Percentiles rank a stretch among this genome's conserved stretches.
Conservation (phyloP, 2,888 invertebrate species). For the Macrosiphum euphorbiae region DNA sequence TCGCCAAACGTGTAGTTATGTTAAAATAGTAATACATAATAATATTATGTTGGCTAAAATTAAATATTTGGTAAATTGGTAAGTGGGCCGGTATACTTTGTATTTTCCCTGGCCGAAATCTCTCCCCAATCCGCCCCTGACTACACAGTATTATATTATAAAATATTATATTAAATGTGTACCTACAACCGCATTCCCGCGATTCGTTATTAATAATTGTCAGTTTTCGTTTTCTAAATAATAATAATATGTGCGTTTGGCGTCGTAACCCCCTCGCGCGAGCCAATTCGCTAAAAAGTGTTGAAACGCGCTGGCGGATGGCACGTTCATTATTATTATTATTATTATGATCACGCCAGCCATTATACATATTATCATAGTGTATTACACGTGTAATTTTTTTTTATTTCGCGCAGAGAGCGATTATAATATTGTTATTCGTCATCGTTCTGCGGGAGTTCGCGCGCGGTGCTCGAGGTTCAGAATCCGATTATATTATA, state of each 20-base stretch:
- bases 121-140: too few relatives aligned
- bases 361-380: too few relatives aligned
- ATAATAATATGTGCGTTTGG: neutral
- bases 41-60: too few relatives aligned
- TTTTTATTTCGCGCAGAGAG: neutral
- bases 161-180: neutral
- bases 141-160: neutral
- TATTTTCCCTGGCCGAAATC: too few relatives aligned
- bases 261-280: neutral
- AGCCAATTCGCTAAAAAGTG: neutral
- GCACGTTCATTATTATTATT: neutral
- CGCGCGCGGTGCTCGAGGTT: neutral
- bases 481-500: neutral
- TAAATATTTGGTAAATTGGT: too few relatives aligned
- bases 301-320: neutral
- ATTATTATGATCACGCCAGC: too few relatives aligned
- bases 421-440: neutral
- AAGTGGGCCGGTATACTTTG: too few relatives aligned
- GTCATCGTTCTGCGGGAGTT: neutral
- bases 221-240: neutral
- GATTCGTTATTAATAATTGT: conserved; percentile 7
- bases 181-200: neutral
- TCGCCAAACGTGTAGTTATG: too few relatives aligned
- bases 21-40: too few relatives aligned
- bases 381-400: neutral